A percentile compares a stretch with the other conserved stretches of the same genome.
Conservation (phyloP, 92 coral and sea anemone species). For the Zoanthus solanderi region DNA sequence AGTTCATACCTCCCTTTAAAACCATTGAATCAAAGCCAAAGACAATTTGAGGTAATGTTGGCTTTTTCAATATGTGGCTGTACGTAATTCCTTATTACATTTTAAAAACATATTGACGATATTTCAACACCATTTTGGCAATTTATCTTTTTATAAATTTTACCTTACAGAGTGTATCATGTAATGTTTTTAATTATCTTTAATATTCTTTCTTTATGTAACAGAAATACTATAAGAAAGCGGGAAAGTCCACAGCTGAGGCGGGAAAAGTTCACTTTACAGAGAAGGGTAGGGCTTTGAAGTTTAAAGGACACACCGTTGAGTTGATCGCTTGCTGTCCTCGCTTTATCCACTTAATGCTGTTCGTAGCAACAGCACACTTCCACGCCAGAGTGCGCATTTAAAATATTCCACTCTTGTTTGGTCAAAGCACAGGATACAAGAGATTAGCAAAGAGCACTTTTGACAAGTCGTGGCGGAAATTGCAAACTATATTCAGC, state of each 20-base stretch:
- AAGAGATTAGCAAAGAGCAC: neutral
- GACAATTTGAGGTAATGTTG: neutral
- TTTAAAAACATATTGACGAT: neutral
- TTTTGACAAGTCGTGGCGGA: constrained; percentile 7
- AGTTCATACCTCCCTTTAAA: neutral
- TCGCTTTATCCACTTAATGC: neutral
- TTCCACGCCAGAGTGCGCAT: constrained; percentile 27
- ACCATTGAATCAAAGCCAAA: neutral
- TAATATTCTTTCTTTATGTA: constrained; percentile 3
- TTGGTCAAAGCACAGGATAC: neutral
- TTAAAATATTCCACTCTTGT: constrained; percentile 5
- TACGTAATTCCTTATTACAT: neutral
- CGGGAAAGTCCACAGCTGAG: neutral
- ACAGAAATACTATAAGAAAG: neutral
- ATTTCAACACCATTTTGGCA: neutral
- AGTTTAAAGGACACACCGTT: neutral
- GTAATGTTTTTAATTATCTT: constrained; percentile 28
- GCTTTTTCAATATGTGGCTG: neutral
- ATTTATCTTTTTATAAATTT: constrained; percentile 4
- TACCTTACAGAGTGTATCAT: neutral
- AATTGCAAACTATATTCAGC: neutral
- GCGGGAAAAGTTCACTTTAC: neutral
- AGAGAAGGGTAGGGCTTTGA: neutral
- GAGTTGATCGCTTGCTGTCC: neutral
- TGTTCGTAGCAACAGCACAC: neutral